Evolutionary conservation across 2,797 vertebrate species (phyloP), one percentile per base, ranked within the genome.

Genomic region (Melopsittacus undulatus): DNA sequence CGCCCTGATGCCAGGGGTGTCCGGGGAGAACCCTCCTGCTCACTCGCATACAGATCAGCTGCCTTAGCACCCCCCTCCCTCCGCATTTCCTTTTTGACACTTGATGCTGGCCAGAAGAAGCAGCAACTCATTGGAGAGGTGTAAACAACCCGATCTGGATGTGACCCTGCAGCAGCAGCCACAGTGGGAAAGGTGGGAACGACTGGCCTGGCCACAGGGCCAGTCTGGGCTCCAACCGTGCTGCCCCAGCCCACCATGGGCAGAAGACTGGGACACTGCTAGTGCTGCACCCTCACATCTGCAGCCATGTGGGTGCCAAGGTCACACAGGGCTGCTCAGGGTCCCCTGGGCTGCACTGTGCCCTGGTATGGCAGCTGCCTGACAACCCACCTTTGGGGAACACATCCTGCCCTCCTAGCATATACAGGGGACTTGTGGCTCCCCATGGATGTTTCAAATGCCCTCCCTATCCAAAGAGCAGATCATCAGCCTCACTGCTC

Each of bases 21-120:
- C 54, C 8, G 12, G 70, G 88, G 76, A 95, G 92, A 85, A 83
- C 89, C 73, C 76, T 67, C 12, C 92, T 75, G 91, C 83, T 94
- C 81, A 2, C 70, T 68, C 2, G 34, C 83, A 90, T 86, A 75
- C 78, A 54, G 70, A 95, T 95, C 38, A 95, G 84, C 46, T 75
- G 75, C 52, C 63, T 57, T 3, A 45, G 48, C 52, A 22, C 3
- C 10, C 10, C 54, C 59, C 49, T 30, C 1, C n/a, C 83, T 72
- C 48, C 2, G 5, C 16, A 19, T 84, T 76, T 59, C 45, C 56
- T 80, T 79, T 68, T 24, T 22, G 57, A 79, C 69, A 49, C 59
- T 21, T 32, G 26, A 45, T 13, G 34, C 2, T 57, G 74, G n/a
- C 77, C 62, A 84, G 51, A n/a, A 59, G 48, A 3, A 93, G 29